These are phyloP conservation scores for Poecilia wingei DNA, from an alignment of 2,797 vertebrate genomes.

Conservation along the genomic window DNA sequence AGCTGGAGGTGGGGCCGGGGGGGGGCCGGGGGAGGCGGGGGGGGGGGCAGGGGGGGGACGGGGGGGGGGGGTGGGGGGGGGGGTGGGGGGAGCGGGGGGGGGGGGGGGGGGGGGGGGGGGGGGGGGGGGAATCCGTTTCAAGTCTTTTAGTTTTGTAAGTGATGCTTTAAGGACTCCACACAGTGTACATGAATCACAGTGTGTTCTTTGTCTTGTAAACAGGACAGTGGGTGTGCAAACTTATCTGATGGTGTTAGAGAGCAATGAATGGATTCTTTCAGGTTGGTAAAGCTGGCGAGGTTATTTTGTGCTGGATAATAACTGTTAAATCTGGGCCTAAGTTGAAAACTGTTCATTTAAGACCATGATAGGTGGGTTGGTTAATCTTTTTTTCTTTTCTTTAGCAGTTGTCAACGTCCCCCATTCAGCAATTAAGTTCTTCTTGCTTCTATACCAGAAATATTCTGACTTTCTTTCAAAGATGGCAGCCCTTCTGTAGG, in stretches of 20 bases:
- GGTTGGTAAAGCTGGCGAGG: not conserved
- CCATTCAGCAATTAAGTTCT: not conserved
- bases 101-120: too few relatives aligned
- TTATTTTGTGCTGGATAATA: not conserved
- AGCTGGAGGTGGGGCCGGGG: too few relatives aligned
- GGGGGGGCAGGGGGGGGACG: too few relatives aligned
- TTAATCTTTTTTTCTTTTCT: not conserved
- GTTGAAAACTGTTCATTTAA: not conserved
- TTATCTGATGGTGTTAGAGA: not conserved
- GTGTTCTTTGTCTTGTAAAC: not conserved
- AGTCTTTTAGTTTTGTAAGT: not conserved
- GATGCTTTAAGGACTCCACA: not conserved
- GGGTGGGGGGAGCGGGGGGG: too few relatives aligned
- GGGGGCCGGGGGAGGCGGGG: too few relatives aligned
- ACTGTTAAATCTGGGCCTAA: not conserved
- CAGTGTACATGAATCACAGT: not conserved
- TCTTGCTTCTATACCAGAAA: not conserved
- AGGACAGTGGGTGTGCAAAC: not conserved
- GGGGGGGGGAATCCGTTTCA: not conserved
- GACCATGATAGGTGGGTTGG: not conserved
- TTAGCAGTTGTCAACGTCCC: not conserved
- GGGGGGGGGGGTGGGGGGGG: too few relatives aligned
- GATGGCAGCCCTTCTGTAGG: not conserved
- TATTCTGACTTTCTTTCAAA: too few relatives aligned
- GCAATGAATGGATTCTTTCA: conserved; percentile 1